phyloP scores from a whole-genome alignment of 1,140 invertebrate species.

The Drosophila carrolli region DNA sequence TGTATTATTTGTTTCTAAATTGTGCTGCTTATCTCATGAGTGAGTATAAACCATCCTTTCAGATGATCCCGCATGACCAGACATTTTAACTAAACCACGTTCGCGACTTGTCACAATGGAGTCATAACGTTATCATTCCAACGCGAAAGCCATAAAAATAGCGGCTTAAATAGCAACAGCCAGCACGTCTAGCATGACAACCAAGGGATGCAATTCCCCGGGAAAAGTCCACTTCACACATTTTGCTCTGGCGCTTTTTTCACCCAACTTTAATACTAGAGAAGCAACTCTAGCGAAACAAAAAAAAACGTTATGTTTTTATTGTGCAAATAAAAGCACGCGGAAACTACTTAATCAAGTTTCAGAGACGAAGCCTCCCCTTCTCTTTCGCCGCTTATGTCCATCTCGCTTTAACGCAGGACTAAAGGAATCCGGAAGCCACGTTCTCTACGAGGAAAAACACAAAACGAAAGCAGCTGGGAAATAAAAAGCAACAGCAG shows the following conservation, averaged over 20 bases:
- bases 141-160: slow-evolving; percentile 72
- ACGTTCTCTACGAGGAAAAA: slow-evolving; percentile 55
- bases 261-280: slow-evolving; percentile 45
- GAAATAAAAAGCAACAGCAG: slow-evolving; percentile 51
- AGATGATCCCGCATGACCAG: slow-evolving; percentile 3
- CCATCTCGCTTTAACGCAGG: slow-evolving; percentile 3
- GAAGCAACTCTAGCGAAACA: slow-evolving; percentile 14
- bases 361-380: slow-evolving; percentile 30
- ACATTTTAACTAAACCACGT: slow-evolving; percentile 65
- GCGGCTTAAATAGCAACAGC: slow-evolving; percentile 62
- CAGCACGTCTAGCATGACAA: slow-evolving; percentile 59
- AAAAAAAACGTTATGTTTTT: slow-evolving; percentile 67
- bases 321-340: slow-evolving; percentile 81
- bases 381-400: not conserved
- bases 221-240: slow-evolving; percentile 27
- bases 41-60: not conserved
- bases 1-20: not conserved
- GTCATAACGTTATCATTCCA: slow-evolving; percentile 71
- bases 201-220: slow-evolving; percentile 12
- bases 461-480: slow-evolving; percentile 47
- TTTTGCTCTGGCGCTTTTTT: slow-evolving; percentile 51
- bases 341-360: slow-evolving; percentile 81
- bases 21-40: not conserved
- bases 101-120: slow-evolving; percentile 67
- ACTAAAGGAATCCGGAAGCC: slow-evolving; percentile 48